A percentile compares a stretch with the other conserved stretches of the same genome.
Conservation (phyloP, 2,113 vertebrate genomes). For the Clarias magur region DNA sequence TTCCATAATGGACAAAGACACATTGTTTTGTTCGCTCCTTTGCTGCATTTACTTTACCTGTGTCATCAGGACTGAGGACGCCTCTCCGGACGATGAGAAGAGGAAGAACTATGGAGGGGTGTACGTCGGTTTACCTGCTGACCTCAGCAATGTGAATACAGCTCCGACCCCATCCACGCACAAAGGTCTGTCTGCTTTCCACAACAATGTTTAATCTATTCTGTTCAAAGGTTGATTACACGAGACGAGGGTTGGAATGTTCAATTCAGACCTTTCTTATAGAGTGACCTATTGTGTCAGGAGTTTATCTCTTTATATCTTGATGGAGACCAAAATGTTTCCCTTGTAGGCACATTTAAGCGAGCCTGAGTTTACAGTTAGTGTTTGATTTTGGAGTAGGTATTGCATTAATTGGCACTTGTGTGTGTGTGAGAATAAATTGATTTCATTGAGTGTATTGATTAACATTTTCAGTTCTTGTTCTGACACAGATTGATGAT, state of each 20-base stretch:
- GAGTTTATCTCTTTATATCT: background rate
- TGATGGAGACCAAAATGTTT: background rate
- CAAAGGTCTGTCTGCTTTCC: constrained; percentile 29
- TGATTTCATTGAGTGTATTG: background rate
- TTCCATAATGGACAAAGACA: background rate
- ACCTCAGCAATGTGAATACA: constrained; percentile 40
- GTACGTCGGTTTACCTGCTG: constrained; percentile 53
- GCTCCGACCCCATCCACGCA: constrained; percentile 28
- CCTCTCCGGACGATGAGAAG: constrained; percentile 40
- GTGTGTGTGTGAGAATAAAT: background rate
- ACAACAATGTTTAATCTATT: background rate
- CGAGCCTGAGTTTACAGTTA: background rate
- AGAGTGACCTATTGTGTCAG: too few species aligned
- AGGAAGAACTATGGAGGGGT: constrained; percentile 57
- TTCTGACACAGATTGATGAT: constrained; percentile 38
- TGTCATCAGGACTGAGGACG: constrained; percentile 29
- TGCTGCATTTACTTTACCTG: background rate
- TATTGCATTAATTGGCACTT: background rate
- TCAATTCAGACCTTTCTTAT: constrained; percentile 9
- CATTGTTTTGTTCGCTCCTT: background rate
- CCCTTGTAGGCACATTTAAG: background rate
- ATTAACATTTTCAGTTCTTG: background rate
- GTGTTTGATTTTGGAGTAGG: background rate
- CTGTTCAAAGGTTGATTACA: background rate
- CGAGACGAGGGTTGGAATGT: background rate